Percentiles rank a stretch among this genome's conserved stretches.
Evolutionary conservation across 1,140 invertebrate genomes (phyloP).

Genomic region (Gonioctena quinquepunctata): DNA sequence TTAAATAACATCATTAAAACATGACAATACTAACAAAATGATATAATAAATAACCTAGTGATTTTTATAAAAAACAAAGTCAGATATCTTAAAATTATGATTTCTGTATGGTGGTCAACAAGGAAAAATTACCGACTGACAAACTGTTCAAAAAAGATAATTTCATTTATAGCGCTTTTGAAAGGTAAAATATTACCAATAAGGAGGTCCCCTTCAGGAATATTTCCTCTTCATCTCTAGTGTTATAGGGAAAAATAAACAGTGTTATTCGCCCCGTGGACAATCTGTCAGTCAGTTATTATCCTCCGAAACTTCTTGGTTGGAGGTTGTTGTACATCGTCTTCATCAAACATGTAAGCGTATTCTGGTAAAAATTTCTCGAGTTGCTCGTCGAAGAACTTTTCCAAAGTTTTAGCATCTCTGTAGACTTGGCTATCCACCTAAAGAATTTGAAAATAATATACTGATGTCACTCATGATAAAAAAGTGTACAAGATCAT

Average conservation of each 20-base stretch:
- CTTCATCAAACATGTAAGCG: constrained; percentile 62
- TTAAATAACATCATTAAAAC: constrained; percentile 16
- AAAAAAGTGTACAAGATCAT: too few species aligned
- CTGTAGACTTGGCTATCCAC: constrained; percentile 80
- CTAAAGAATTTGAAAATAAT: constrained; percentile 57
- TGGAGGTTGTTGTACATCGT: constrained; percentile 60
- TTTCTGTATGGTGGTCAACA: background rate
- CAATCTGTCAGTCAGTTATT: constrained; percentile 59
- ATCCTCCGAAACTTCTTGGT: constrained; percentile 62
- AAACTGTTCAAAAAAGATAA: background rate
- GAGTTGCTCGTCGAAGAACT: constrained; percentile 83
- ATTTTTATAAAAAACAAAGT: constrained; percentile 18
- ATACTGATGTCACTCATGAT: too few species aligned
- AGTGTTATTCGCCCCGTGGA: constrained; percentile 46
- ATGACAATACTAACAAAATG: constrained; percentile 12
- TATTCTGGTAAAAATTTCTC: constrained; percentile 80
- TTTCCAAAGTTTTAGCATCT: constrained; percentile 81
- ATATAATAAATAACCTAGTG: constrained; percentile 15
- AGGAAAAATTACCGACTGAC: background rate
- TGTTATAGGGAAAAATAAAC: constrained; percentile 46
- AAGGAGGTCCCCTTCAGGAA: background rate
- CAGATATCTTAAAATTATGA: background rate
- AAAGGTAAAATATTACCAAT: background rate
- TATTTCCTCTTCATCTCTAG: background rate
- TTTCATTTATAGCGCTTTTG: background rate